Evolutionary conservation across 1,140 invertebrate genomes (phyloP).

Genomic region (Geopemphigus sp.): DNA sequence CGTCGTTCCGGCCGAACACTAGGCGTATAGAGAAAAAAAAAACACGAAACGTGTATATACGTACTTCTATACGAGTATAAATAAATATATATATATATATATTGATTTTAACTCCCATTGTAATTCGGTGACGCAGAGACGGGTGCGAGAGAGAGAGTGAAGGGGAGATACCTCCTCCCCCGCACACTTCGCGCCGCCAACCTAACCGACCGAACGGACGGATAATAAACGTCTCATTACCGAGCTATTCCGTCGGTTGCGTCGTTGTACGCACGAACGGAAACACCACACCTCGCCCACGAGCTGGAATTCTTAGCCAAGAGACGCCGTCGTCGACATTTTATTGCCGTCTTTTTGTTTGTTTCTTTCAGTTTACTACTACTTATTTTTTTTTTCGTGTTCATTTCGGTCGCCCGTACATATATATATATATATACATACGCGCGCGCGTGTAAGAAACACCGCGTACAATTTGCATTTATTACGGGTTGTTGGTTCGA

Average conservation of each 20-base stretch:
- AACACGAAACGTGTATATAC: too few relatives aligned
- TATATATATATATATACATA: too few relatives aligned
- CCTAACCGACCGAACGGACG: not conserved
- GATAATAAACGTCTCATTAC: constrained; percentile 49
- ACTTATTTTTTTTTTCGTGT: constrained; percentile 1
- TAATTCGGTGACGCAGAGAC: too few relatives aligned
- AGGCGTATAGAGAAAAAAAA: too few relatives aligned
- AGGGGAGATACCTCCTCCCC: too few relatives aligned
- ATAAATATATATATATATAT: too few relatives aligned
- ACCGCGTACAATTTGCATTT: not conserved
- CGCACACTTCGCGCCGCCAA: not conserved
- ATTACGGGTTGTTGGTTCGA: not conserved
- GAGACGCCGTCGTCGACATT: not conserved
- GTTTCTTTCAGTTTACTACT: not conserved
- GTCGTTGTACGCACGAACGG: constrained; percentile 37
- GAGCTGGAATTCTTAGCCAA: constrained; percentile 15
- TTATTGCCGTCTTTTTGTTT: constrained; percentile 17
- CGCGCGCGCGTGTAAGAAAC: too few relatives aligned
- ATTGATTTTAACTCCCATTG: too few relatives aligned
- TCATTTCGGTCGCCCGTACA: not conserved
- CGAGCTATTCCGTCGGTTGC: constrained; percentile 25
- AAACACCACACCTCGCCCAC: constrained; percentile 43
- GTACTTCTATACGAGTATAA: too few relatives aligned
- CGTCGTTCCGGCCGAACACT: too few relatives aligned
- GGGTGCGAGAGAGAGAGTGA: too few relatives aligned